Base-by-base conservation (phyloP, 2,888 invertebrate genomes). In the Stegana nigrithorax region DNA sequence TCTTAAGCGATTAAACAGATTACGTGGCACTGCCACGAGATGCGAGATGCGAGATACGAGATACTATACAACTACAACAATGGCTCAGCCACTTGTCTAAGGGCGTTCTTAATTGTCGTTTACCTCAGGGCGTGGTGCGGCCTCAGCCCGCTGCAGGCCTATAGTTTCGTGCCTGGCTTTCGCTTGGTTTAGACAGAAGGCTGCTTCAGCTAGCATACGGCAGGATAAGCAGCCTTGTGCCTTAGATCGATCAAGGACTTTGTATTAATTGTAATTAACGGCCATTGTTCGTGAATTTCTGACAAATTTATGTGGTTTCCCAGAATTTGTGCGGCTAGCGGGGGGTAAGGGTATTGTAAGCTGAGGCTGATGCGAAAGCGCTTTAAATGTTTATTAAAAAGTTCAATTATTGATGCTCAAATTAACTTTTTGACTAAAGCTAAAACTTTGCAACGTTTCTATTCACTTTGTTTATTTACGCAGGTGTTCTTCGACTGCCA, bases 1-100 rank as follows among this genome's bases (percentile, higher is more conserved):
- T 51, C 39, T 59, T 59, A 50, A 32, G 51, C 59, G 59, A 59
- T 39, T 59, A 59, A 47, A 23, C 59, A 59, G 59, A 45, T 50
- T 47, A 47, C 36, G 32, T 21, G 23, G 36, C 42, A 53, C 29
- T 32, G 53, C 32, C 53, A 55, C 12, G 7, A 55, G 53, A 55
- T 55, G 36, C 8, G 3, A 55, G 1, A 19, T n/a, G n/a, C n/a
- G n/a, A n/a, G n/a, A n/a, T n/a, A 32, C 7, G 8, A 51, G 27
- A 12, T 21, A 45, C 45, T 21, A 32, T 21, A 55, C 23, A 55
- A 55, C 19, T 1, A 55, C 36, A n/a, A n/a, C n/a, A 55, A 36
- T 55, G 23, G 21, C 29, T 2, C 27, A 51, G 8, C 36, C 14
- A 19, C 25, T 47, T 47, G 23, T 10, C 47, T 36, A 32, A 17